Evolutionary conservation across 2,113 vertebrate species (phyloP).

Genomic region (Paralichthys olivaceus): DNA sequence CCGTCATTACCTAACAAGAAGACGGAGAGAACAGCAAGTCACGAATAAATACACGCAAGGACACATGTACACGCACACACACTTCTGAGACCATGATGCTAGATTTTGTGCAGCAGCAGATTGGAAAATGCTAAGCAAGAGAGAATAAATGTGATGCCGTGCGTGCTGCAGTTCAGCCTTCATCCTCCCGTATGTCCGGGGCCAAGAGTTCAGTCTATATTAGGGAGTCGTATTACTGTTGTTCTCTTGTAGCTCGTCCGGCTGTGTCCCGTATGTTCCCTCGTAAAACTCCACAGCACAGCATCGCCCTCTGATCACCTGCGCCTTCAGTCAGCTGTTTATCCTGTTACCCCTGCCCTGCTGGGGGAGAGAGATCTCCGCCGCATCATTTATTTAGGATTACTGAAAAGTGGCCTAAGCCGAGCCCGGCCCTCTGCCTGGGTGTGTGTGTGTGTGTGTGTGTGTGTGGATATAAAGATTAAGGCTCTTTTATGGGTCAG

Average conservation of each 20-base stretch:
- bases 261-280: slow-evolving; percentile 52
- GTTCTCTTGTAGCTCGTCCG: slow-evolving; percentile 36
- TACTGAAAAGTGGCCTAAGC: slow-evolving; percentile 72
- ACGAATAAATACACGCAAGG: slow-evolving; percentile 32
- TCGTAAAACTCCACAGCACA: slow-evolving; percentile 24
- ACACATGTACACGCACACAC: slow-evolving; percentile 21
- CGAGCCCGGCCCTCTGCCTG: slow-evolving; percentile 33
- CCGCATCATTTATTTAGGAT: slow-evolving; percentile 76
- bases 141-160: slow-evolving; percentile 21
- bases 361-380: slow-evolving; percentile 48
- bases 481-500: slow-evolving; percentile 71
- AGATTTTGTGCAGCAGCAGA: slow-evolving; percentile 46
- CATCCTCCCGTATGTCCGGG: slow-evolving; percentile 37
- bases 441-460: slow-evolving; percentile 26
- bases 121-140: slow-evolving; percentile 19
- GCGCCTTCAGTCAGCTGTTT: slow-evolving; percentile 53
- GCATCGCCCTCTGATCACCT: slow-evolving; percentile 57
- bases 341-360: slow-evolving; percentile 50
- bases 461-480: slow-evolving; percentile 54
- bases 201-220: slow-evolving; percentile 62
- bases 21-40: slow-evolving; percentile 60
- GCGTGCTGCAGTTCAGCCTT: slow-evolving; percentile 26
- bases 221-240: slow-evolving; percentile 63
- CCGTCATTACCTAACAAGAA: slow-evolving; percentile 76
- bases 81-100: background rate